These are phyloP conservation scores for Xylocampa areola DNA, from an alignment of 2,888 invertebrate species.

Conservation along the genomic window DNA sequence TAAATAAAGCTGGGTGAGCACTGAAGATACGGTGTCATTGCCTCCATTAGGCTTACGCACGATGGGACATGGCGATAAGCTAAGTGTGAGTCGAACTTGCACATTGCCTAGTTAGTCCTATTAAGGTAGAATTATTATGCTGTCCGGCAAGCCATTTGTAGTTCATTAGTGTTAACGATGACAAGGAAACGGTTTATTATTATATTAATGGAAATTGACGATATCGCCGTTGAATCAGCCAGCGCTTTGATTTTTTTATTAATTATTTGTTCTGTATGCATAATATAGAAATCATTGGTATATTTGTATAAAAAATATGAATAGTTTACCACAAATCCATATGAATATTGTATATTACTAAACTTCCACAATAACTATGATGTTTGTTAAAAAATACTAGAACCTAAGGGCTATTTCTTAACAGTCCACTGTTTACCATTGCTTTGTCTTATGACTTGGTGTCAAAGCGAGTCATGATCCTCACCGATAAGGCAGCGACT, in stretches of 20 bases:
- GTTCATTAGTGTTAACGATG: no score
- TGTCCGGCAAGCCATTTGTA: no score
- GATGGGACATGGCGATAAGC: slow-evolving; percentile 37
- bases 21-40: slow-evolving; percentile 43
- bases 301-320: slow-evolving; percentile 16
- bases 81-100: slow-evolving; percentile 12
- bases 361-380: background rate
- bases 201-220: no score
- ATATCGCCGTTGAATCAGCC: background rate
- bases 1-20: slow-evolving; percentile 43
- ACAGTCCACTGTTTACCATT: no score
- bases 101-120: background rate
- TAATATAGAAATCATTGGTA: background rate
- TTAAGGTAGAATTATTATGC: background rate
- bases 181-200: no score
- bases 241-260: slow-evolving; percentile 4
- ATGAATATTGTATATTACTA: background rate
- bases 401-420: no score
- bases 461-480: no score
- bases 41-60: slow-evolving; percentile 42
- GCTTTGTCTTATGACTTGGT: no score
- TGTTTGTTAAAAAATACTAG: background rate
- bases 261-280: background rate
- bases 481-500: no score
- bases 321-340: slow-evolving; percentile 1